A percentile compares a stretch with the other conserved stretches of the same genome.
Conservation (phyloP, 2,113 vertebrate genomes). For the Chamaea fasciata region DNA sequence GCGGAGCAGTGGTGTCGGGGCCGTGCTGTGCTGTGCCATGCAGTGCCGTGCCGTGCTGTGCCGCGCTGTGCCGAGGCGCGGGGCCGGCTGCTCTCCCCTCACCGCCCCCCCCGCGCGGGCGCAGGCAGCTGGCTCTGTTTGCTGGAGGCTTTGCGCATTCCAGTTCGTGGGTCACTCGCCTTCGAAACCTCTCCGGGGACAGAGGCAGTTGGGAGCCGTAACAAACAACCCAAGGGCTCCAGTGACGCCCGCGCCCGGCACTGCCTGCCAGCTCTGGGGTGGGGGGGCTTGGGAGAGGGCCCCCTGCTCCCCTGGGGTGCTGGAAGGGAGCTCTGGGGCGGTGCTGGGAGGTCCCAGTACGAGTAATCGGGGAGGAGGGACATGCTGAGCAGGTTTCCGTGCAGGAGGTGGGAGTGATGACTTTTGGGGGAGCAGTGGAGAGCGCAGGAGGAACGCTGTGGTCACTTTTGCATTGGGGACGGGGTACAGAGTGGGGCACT, state of each 20-base stretch:
- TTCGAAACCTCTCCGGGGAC: constrained; percentile 49
- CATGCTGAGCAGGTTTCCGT: accelerated
- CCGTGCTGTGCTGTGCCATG: background rate
- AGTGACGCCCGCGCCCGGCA: background rate
- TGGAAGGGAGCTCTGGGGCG: background rate
- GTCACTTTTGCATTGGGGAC: background rate
- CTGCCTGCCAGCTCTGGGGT: background rate
- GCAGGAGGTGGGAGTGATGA: accelerated
- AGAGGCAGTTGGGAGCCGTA: constrained; percentile 27
- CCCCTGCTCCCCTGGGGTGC: background rate
- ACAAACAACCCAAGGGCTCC: constrained; percentile 35
- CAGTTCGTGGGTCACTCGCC: constrained; percentile 59
- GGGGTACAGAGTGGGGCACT: accelerated
- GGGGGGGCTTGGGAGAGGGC: background rate
- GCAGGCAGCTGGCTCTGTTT: constrained; percentile 58
- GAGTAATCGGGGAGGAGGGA: background rate
- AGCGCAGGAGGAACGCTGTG: background rate
- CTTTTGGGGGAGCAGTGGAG: background rate
- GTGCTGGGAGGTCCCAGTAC: background rate
- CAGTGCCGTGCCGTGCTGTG: background rate
- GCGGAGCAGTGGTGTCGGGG: background rate
- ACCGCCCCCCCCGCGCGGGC: background rate
- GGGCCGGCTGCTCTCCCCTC: constrained; percentile 2
- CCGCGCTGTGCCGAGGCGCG: accelerated
- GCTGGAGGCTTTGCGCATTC: constrained; percentile 62